Base-by-base conservation (phyloP, 92 coral and sea anemone species). In the Montipora capitata region DNA sequence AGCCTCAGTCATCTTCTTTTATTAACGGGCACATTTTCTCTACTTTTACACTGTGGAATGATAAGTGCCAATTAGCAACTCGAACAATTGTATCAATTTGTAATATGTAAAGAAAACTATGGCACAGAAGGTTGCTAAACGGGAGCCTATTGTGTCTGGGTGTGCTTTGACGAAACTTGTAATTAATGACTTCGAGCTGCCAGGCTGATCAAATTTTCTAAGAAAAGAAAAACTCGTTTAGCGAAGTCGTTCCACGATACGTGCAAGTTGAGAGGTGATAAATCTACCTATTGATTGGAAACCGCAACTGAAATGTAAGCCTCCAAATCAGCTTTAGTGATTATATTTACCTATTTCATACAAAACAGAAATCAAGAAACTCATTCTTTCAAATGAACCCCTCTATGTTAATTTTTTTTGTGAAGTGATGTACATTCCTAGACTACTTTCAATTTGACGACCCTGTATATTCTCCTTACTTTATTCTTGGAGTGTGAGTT, bases 291-390 rank as follows among this genome's bases (percentile, higher is more conserved):
- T 40, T 81, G 54, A 38, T 49, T 38, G 18, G 12, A 39, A 68
- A 35, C 38, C 44, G 40, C 57, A 12, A 67, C 10, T 38, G 76
- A 27, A 51, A 54, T 40, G 68, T 80, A 68, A 80, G 49, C 77
- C 39, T 52, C 73, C 3, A 68, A 68, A 68, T 81, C 76, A 48
- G 85, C 66, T 68, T 69, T 81, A 16, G 18, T 68, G 56, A 68
- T 68, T 68, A 14, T 40, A 40, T 56, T 58, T 39, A 74, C 79
- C 43, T 14, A 20, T 74, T 76, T 45, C 58, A 67, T 54, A 13
- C 27, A 57, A 76, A 76, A 54, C 63, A 14, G 44, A 40, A 18
- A 27, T 7, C 41, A 64, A 56, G 68, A 15, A 57, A 54, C 49
- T 48, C 7, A 7, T 52, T 52, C 63, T 51, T 44, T 27, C 4